phyloP scores from a whole-genome alignment of 2,113 vertebrate species.

The Choloepus hoffmanni region DNA sequence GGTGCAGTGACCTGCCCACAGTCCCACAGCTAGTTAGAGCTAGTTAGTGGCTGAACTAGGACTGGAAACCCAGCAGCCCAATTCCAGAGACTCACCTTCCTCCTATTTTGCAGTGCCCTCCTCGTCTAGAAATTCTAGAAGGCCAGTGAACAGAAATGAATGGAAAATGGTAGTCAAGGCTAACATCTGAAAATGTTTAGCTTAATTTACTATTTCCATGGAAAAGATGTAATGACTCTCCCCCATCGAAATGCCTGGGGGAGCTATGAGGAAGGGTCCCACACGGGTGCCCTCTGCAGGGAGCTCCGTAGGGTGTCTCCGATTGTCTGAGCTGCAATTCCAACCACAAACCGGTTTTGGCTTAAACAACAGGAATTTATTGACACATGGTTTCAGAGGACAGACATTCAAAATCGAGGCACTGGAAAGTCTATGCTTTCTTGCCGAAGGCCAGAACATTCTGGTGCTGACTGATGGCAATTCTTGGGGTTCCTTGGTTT shows the following conservation, averaged over 20 bases:
- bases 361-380: too few species aligned
- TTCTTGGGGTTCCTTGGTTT: too few species aligned
- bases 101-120: not conserved
- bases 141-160: not conserved
- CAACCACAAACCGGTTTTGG: too few species aligned
- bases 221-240: not conserved
- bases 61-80: not conserved
- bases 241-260: not conserved
- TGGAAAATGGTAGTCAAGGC: not conserved
- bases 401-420: too few species aligned
- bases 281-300: not conserved
- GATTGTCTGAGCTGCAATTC: too few species aligned
- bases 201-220: not conserved
- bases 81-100: not conserved
- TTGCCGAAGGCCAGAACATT: too few species aligned
- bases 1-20: too few species aligned
- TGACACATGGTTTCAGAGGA: too few species aligned
- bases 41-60: not conserved
- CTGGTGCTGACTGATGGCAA: too few species aligned
- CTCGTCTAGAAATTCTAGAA: constrained; percentile 15
- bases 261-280: not conserved
- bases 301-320: too few species aligned
- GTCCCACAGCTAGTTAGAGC: not conserved
- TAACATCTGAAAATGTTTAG: not conserved
- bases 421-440: too few species aligned